These are phyloP conservation scores for Arctia plantaginis DNA, from an alignment of 2,888 invertebrate species.

Conservation along the genomic window DNA sequence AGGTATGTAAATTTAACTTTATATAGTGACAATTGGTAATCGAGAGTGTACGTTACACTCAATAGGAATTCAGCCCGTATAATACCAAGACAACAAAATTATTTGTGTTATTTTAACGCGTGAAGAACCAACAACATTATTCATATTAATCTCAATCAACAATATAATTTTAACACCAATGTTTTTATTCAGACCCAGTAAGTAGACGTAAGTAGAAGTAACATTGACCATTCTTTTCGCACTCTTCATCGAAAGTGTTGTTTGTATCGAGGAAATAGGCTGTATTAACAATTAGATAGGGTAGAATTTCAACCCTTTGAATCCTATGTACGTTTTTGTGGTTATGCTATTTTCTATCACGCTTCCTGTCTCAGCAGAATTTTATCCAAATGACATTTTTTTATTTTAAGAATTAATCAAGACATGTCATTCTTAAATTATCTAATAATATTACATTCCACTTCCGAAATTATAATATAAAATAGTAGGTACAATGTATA, in stretches of 20 bases:
- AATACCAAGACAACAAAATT: not conserved
- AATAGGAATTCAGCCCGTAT: not conserved
- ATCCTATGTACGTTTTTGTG: not conserved
- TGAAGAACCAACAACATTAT: not conserved
- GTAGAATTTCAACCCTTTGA: not conserved
- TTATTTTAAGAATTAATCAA: not conserved
- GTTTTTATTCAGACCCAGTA: constrained; percentile 2
- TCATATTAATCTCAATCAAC: constrained; percentile 33
- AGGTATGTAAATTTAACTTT: not conserved
- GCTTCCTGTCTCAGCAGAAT: not conserved
- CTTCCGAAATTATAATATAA: not conserved
- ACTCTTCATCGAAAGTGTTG: not conserved
- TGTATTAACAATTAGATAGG: too few relatives aligned
- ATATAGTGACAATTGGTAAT: not conserved
- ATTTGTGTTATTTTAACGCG: constrained; percentile 1
- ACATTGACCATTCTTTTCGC: too few relatives aligned
- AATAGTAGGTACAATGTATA: not conserved
- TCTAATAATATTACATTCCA: not conserved
- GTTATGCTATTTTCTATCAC: too few relatives aligned
- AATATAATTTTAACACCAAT: constrained; percentile 28
- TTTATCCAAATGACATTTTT: too few relatives aligned
- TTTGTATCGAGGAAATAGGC: not conserved
- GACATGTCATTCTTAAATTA: not conserved
- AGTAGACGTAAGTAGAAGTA: too few relatives aligned
- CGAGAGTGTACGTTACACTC: too few relatives aligned